Base-by-base conservation (phyloP, 2,113 vertebrate species). In the Prolemur simus region DNA sequence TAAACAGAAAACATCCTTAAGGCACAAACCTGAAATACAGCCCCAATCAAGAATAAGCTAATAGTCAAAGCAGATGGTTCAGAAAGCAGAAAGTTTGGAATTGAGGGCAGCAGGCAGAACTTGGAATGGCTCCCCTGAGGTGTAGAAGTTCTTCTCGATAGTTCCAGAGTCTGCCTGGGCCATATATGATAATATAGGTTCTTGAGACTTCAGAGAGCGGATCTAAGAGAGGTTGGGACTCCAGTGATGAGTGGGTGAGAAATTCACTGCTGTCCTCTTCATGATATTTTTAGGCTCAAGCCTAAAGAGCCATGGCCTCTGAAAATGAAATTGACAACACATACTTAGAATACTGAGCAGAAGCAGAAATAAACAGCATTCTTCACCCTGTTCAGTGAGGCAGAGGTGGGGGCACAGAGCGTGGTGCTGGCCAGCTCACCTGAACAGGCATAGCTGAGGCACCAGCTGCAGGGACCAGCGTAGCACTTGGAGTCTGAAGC, bases 391-490 rank as follows among this genome's bases (percentile, higher is more conserved):
- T n/a, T 49, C 47, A 21, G 10, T 66, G 47, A 13, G 58, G 49
- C 37, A 56, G 52, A 27, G 18, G 8, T 34, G 8, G 80, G 29
- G 18, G 25, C 42, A 12, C 4, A 27, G 21, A 15, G 17, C 2
- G 0, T 0, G 9, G 47, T 0, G 7, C 8, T 73, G 27, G 34
- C 60, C 5, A 3, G 17, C 9, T 54, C 18, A 14, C 23, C 27
- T 52, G 20, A 27, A 27, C n/a, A 25, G n/a, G 9, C 20, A n/a
- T 6, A 6, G 58, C 52, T 37, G 25, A 83, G 42, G 45, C 10
- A 8, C n/a, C 60, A n/a, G 69, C 45, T 13, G 11, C 42, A 52
- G 37, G 17, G 45, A 39, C 0, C 0, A 71, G 45, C 77, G 5
- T 1, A 11, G 56, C 47, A 7, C 29, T 18, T 45, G 5, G 54